A percentile compares a stretch with the other conserved stretches of the same genome.
Conservation (phyloP, 2,113 vertebrate species). For the Tylochromis polylepis region DNA sequence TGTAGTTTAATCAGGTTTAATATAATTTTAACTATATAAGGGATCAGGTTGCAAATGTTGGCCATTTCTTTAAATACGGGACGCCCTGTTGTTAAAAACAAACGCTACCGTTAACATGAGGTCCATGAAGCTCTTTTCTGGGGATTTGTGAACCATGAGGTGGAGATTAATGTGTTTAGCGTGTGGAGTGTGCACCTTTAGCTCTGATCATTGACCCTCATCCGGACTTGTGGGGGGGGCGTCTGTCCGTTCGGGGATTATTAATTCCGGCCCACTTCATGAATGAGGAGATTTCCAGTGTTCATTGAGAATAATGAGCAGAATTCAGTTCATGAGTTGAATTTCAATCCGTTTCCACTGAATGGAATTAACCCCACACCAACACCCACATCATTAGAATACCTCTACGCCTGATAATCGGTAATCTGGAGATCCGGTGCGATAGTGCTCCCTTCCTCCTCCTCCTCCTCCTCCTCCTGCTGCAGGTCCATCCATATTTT, state of each 20-base stretch:
- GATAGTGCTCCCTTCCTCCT: not conserved
- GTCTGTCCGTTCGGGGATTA: constrained; percentile 9
- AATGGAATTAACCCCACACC: constrained; percentile 28
- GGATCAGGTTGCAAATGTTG: not conserved
- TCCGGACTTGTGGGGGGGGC: not conserved
- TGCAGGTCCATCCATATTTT: constrained; percentile 49
- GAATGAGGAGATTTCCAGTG: constrained; percentile 48
- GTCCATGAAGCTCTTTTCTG: not conserved
- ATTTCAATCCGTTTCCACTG: constrained; percentile 36
- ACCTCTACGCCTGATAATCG: constrained; percentile 11
- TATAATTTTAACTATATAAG: not conserved
- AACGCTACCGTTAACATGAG: not conserved
- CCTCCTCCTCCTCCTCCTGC: not conserved
- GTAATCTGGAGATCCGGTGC: constrained; percentile 28
- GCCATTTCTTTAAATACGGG: not conserved
- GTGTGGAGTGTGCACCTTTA: not conserved
- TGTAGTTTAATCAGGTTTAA: not conserved
- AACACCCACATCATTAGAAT: constrained; percentile 33
- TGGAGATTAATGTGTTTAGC: constrained; percentile 5
- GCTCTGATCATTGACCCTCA: constrained; percentile 32
- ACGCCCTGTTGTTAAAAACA: not conserved
- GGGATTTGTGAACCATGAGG: not conserved
- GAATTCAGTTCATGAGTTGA: constrained; percentile 26
- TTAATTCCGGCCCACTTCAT: constrained; percentile 50
- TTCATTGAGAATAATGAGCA: constrained; percentile 58